Conservation (phyloP, 2,113 vertebrate species). For the Numida meleagris region DNA sequence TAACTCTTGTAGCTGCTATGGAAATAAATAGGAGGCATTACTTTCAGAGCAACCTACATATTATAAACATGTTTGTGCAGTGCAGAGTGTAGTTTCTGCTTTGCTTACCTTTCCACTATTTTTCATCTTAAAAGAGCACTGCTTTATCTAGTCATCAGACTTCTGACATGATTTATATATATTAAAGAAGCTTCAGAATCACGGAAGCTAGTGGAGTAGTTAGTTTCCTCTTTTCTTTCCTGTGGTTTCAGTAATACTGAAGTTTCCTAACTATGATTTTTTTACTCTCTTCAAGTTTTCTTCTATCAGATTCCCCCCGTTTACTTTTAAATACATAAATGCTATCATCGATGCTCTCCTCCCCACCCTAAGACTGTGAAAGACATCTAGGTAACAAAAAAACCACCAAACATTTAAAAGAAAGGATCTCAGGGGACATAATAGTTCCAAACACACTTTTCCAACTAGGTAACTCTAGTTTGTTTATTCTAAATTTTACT, state of each 20-base stretch:
- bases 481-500: not conserved
- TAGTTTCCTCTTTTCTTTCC: not conserved
- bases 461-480: not conserved
- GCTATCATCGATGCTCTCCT: not conserved
- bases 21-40: too few species aligned
- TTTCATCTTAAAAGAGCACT: not conserved
- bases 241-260: not conserved
- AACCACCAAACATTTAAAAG: not conserved
- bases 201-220: not conserved
- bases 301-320: not conserved
- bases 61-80: accelerated
- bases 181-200: not conserved
- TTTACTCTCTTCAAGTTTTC: not conserved
- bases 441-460: not conserved
- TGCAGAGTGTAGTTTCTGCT: not conserved
- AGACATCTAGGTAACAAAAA: not conserved
- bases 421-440: not conserved
- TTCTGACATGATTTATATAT: not conserved
- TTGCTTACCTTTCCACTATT: not conserved
- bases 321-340: not conserved
- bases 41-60: not conserved
- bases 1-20: too few species aligned
- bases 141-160: not conserved
- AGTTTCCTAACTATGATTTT: not conserved
- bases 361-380: not conserved